Evolutionary conservation across 2,888 invertebrate genomes (phyloP).

Genomic region (Xylota segnis): DNA sequence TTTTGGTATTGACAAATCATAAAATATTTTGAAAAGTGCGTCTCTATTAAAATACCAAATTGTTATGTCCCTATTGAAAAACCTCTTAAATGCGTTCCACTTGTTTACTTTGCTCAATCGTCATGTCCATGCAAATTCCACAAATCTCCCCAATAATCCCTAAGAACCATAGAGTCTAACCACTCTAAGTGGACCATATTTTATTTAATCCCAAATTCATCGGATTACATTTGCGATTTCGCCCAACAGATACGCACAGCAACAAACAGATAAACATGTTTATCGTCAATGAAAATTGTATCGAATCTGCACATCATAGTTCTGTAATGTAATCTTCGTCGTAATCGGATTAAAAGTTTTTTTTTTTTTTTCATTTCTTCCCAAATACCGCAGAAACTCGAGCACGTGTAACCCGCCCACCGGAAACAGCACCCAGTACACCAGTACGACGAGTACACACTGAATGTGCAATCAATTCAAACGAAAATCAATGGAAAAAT

Average conservation of each 20-base stretch:
- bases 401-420: conserved; percentile 4
- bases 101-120: too few species aligned
- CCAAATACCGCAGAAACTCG: background rate
- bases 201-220: conserved; percentile 17
- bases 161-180: background rate
- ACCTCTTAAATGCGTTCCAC: too few species aligned
- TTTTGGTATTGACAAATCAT: too few species aligned
- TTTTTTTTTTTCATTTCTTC: conserved; percentile 13
- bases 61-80: too few species aligned
- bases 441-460: too few species aligned
- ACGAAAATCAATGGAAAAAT: conserved; percentile 3
- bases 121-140: too few species aligned
- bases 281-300: conserved; percentile 2
- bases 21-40: too few species aligned
- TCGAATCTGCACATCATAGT: conserved; percentile 15
- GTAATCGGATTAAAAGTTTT: conserved; percentile 39
- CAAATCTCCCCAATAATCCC: too few species aligned
- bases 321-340: conserved; percentile 34
- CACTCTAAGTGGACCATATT: conserved; percentile 3
- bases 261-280: conserved; percentile 10
- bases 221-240: conserved; percentile 11
- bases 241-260: background rate
- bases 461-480: conserved; percentile 4
- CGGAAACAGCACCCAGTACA: background rate
- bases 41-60: too few species aligned